phyloP scores from a whole-genome alignment of 2,888 invertebrate genomes.

The Gortyna flavago region DNA sequence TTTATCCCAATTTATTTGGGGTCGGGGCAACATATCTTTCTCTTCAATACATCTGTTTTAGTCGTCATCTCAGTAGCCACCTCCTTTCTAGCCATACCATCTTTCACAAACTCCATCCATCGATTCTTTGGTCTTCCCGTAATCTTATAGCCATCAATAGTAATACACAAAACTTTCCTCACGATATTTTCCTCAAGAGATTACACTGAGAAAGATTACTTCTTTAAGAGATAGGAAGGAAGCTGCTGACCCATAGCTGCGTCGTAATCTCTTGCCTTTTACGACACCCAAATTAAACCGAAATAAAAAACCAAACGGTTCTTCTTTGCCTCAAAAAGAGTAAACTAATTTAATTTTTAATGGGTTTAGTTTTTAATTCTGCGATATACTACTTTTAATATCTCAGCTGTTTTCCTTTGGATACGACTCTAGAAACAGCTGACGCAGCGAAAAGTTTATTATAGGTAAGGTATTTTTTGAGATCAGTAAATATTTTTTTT shows the following conservation, averaged over 20 bases:
- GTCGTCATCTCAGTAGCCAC: not conserved
- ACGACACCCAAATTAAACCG: not conserved
- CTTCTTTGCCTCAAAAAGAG: not conserved
- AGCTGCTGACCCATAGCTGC: not conserved
- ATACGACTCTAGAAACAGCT: not conserved
- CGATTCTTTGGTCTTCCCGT: not conserved
- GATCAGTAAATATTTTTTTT: not conserved
- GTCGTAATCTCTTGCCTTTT: not conserved
- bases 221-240: not conserved
- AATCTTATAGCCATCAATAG: not conserved
- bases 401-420: not conserved
- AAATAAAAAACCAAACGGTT: not conserved
- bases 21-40: accelerated
- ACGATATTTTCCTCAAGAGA: too few species aligned
- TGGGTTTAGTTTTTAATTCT: not conserved
- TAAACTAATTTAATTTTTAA: not conserved
- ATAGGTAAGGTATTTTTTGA: not conserved
- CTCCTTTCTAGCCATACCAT: not conserved
- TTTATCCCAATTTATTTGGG: not conserved
- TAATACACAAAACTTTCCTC: not conserved
- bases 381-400: not conserved
- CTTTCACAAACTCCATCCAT: not conserved
- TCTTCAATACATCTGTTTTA: not conserved
- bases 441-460: not conserved
- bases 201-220: not conserved